Evolutionary conservation across 2,113 vertebrate genomes (phyloP), one percentile per base, ranked within the genome.

Genomic region (Anser brachyrhynchus): DNA sequence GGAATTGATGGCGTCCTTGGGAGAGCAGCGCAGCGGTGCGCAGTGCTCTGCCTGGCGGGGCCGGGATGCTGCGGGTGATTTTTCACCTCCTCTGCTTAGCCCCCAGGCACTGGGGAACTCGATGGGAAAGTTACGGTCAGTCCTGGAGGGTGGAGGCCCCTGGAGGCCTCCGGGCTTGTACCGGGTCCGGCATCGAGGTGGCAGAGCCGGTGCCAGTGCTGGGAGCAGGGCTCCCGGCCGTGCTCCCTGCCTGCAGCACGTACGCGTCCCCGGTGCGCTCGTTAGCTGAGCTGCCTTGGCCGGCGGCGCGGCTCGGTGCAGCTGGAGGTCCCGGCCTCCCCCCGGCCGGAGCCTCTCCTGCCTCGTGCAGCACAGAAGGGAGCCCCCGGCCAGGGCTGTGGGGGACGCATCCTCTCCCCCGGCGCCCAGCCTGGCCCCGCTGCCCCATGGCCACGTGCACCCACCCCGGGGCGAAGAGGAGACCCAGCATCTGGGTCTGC

Each of bases 1-100:
- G 76, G 94, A 84, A 95, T 94, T 96, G 89, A 96, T 92, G 94
- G 84, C 0, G 89, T 91, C 93, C 95, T 95, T 93, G 93, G 58
- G 93, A 84, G 84, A 54, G 89, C 84, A 58, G 73, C 37, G 1
- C 67, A 76, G 92, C 87, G 49, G 58, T 26, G 54, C 13, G 3
- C 78, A 87, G 81, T 78, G 70, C 84, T 67, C 72, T 71, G 86
- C 86, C 94, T 73, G 87, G 2, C 6, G 4, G 95, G 49, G 67
- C 92, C 2, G 11, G 37, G 71, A 79, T 85, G 93, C 77, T 70
- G 89, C 28, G 0, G 81, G 67, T 90, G 54, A 91, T 96, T 96
- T 92, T 96, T 95, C 91, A 91, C 65, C 71, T 90, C 84, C 62
- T 66, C 66, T 70, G 49, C 84, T 87, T 66, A 80, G 67, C 55